Evolutionary conservation across 1,140 invertebrate genomes (phyloP).

Genomic region (Drosophila eugracilis): DNA sequence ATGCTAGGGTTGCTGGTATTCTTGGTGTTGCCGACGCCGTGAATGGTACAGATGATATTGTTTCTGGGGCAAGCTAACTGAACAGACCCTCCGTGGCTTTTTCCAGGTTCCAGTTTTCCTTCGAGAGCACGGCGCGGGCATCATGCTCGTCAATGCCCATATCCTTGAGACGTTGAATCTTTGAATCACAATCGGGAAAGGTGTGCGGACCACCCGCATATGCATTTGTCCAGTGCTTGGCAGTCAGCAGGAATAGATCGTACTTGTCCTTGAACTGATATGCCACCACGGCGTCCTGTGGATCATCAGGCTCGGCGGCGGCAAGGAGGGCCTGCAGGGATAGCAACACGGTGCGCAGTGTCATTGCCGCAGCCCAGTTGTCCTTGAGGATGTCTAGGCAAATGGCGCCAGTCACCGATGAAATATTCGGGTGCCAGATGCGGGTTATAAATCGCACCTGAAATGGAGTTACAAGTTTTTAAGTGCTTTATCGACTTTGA

Average conservation of each 20-base stretch:
- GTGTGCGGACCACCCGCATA: conserved; percentile 94
- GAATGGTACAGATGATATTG: conserved; percentile 10
- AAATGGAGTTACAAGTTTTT: conserved; percentile 19
- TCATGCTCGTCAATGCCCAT: conserved; percentile 95
- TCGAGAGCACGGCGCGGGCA: conserved; percentile 93
- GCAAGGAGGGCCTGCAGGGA: conserved; percentile 96
- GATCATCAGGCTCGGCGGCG: conserved; percentile 98
- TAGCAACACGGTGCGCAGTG: conserved; percentile 96
- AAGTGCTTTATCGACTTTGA: neutral
- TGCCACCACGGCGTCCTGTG: conserved; percentile 98
- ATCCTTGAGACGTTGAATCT: conserved; percentile 92
- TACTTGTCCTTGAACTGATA: conserved; percentile 96
- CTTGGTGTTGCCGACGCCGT: conserved; percentile 10
- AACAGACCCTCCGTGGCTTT: conserved; percentile 94
- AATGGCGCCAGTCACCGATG: conserved; percentile 99
- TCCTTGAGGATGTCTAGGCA: conserved; percentile 99
- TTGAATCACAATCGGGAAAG: conserved; percentile 91
- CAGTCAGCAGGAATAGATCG: conserved; percentile 94
- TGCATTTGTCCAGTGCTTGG: conserved; percentile 96
- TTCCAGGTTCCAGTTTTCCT: conserved; percentile 95
- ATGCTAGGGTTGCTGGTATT: conserved; percentile 17
- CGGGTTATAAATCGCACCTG: conserved; percentile 97
- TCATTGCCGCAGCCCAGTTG: conserved; percentile 99
- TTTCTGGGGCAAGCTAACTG: conserved; percentile 88
- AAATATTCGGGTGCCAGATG: conserved; percentile 99